Evolutionary conservation across 2,888 invertebrate species (phyloP).

Genomic region (Athalia circularis): DNA sequence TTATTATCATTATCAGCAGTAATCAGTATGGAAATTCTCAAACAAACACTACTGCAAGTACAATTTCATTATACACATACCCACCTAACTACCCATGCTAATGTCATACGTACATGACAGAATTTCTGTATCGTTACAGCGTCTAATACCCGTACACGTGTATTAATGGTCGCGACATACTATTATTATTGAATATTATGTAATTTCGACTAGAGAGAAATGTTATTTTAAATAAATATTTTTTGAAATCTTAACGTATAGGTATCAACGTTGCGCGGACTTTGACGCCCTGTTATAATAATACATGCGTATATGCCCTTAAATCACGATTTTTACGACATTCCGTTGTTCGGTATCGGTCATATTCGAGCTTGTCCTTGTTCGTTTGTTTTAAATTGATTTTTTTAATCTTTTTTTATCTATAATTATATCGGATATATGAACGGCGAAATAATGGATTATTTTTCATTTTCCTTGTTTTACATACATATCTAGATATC

Average conservation of each 20-base stretch:
- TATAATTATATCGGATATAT: too few species aligned
- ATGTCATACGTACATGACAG: neutral
- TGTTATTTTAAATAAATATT: conserved; percentile 60
- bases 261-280: neutral
- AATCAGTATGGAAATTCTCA: neutral
- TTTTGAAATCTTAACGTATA: conserved; percentile 50
- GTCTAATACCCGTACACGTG: conserved; percentile 23
- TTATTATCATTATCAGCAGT: too few species aligned
- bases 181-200: conserved; percentile 45
- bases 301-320: neutral
- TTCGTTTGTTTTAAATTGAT: too few species aligned
- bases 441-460: too few species aligned
- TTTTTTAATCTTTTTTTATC: too few species aligned
- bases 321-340: too few species aligned
- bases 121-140: conserved; percentile 14
- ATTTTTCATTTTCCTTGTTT: too few species aligned
- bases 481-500: too few species aligned
- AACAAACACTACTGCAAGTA: conserved; percentile 22
- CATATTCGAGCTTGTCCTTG: too few species aligned
- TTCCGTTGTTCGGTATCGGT: too few species aligned
- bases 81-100: neutral
- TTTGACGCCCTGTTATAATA: too few species aligned
- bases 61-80: conserved; percentile 4
- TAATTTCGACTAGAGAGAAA: conserved; percentile 51
- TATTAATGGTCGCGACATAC: conserved; percentile 26